Conservation (phyloP, 2,888 invertebrate genomes). For the Drosophila mulleri region DNA sequence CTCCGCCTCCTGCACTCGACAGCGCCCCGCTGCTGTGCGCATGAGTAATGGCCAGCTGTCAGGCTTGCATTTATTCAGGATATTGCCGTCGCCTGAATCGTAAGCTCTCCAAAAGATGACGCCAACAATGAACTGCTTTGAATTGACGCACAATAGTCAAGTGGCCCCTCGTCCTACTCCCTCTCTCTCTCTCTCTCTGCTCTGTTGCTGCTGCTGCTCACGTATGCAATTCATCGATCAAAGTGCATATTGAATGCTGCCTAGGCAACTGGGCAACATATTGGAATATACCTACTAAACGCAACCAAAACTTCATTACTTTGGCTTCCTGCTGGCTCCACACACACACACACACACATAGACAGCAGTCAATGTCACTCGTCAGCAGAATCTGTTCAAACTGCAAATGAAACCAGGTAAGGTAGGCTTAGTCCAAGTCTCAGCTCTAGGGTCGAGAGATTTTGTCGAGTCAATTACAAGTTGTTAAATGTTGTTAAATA, state of each 20-base stretch:
- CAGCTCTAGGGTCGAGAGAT: not conserved
- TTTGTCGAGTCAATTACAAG: not conserved
- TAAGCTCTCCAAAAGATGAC: slow-evolving; percentile 12
- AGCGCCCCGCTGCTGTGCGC: slow-evolving; percentile 23
- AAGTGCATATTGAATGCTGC: slow-evolving; percentile 3
- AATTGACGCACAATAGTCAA: slow-evolving; percentile 17
- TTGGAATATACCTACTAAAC: slow-evolving; percentile 9
- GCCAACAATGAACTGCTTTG: slow-evolving; percentile 20
- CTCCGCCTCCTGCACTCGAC: not conserved
- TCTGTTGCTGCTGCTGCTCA: not conserved
- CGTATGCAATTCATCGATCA: not conserved
- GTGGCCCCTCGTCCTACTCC: not conserved
- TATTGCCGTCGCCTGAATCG: slow-evolving; percentile 23
- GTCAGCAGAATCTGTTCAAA: not conserved
- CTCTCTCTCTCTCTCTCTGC: not conserved
- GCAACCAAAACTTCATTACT: not conserved
- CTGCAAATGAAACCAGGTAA: not conserved
- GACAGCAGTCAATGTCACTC: not conserved
- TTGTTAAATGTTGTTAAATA: no score
- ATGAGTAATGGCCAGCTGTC: slow-evolving; percentile 73
- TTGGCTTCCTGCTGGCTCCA: not conserved
- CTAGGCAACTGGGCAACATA: slow-evolving; percentile 25
- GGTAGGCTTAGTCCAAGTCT: not conserved
- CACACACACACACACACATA: not conserved
- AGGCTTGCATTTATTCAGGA: slow-evolving; percentile 19